Percentiles rank a stretch among this genome's conserved stretches.
Conservation (phyloP, 2,888 invertebrate species). For the Athalia rosae region DNA sequence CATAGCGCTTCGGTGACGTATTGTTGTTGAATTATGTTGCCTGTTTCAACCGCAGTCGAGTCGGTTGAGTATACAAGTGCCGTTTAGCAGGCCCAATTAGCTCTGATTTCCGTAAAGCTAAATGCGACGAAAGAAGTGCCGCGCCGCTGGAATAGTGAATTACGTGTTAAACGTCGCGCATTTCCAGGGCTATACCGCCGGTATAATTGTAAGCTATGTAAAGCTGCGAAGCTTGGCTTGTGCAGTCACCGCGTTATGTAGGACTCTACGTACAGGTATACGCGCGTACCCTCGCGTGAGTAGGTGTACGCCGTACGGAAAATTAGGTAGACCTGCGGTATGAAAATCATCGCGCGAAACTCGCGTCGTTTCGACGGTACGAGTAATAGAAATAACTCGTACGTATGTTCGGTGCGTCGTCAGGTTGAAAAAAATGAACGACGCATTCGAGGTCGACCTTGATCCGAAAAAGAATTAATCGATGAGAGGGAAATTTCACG, state of each 20-base stretch:
- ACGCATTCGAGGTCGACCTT: background rate
- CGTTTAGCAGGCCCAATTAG: slow-evolving; percentile 38
- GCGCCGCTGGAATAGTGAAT: slow-evolving; percentile 10
- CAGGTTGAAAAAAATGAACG: background rate
- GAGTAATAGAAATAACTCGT: background rate
- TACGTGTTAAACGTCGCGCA: slow-evolving; percentile 20
- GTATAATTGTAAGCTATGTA: slow-evolving; percentile 25
- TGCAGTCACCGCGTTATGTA: background rate
- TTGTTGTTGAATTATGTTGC: background rate
- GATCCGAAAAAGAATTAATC: slow-evolving; percentile 19
- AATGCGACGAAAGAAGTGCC: slow-evolving; percentile 15
- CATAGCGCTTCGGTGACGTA: background rate
- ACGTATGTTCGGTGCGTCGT: background rate
- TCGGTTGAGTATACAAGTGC: slow-evolving; percentile 13
- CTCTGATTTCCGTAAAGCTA: slow-evolving; percentile 29
- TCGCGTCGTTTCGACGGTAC: no score
- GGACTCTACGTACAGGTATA: background rate
- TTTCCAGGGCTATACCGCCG: no score
- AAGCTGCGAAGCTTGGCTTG: slow-evolving; percentile 3
- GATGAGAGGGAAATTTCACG: slow-evolving; percentile 1
- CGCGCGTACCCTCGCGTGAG: background rate
- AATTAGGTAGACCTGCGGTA: no score
- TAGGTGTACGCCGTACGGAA: background rate
- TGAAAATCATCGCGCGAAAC: no score
- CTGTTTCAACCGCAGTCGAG: slow-evolving; percentile 3